These are phyloP conservation scores for Augochlora pura DNA, from an alignment of 1,140 invertebrate genomes.

Conservation along the genomic window DNA sequence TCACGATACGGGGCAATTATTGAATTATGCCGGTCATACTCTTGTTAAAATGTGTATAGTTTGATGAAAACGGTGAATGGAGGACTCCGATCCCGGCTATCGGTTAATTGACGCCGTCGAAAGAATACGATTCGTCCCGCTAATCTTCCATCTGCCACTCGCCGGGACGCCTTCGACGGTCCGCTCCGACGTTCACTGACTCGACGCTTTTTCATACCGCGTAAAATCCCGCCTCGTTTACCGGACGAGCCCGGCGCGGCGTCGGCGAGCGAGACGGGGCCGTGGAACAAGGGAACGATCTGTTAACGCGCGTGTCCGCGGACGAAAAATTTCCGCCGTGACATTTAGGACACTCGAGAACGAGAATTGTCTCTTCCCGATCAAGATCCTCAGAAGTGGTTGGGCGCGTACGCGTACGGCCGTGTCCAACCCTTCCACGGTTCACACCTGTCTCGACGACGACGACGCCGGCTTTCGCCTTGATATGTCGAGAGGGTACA, in stretches of 20 bases:
- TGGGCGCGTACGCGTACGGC: too few species aligned
- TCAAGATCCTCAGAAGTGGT: neutral
- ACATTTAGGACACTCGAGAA: neutral
- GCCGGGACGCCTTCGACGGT: constrained; percentile 14
- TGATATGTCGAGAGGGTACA: neutral
- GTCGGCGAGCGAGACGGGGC: too few species aligned
- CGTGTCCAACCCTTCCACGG: neutral
- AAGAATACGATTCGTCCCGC: constrained; percentile 58
- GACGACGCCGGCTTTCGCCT: neutral
- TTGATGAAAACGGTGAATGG: constrained; percentile 24
- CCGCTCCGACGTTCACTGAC: neutral
- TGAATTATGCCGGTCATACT: neutral
- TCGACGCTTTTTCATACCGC: neutral
- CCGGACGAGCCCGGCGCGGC: neutral
- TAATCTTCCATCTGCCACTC: constrained; percentile 53
- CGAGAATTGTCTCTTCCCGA: neutral
- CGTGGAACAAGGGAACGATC: neutral
- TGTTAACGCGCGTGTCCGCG: neutral
- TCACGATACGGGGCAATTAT: too few species aligned
- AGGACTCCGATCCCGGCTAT: constrained; percentile 22
- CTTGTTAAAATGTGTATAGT: constrained; percentile 13
- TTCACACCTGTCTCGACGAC: neutral
- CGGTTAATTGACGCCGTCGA: constrained; percentile 56
- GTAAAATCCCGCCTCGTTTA: constrained; percentile 2
- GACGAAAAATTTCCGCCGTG: neutral